Conservation (phyloP, 2,113 vertebrate species). For the Prinia subflava region DNA sequence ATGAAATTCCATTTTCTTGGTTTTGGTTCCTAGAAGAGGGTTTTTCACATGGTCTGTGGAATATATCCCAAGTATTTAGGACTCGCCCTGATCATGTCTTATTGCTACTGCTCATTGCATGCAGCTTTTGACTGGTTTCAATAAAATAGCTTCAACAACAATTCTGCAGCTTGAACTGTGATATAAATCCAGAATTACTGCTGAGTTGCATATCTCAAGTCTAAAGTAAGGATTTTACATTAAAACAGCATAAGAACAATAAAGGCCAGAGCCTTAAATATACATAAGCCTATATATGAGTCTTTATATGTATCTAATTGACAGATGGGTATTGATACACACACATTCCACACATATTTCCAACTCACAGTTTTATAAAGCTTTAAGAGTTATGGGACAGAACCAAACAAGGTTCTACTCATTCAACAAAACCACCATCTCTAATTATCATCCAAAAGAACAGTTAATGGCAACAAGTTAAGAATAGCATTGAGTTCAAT, state of each 20-base stretch:
- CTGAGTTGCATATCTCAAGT: neutral
- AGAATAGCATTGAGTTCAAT: neutral
- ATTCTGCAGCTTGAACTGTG: neutral
- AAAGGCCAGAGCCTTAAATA: neutral
- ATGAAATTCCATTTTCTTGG: neutral
- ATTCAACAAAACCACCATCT: neutral
- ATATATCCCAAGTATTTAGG: neutral
- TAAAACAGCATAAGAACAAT: neutral
- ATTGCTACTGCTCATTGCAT: neutral
- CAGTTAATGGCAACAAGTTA: neutral
- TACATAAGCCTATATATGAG: neutral
- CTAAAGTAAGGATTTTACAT: neutral
- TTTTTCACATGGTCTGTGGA: neutral
- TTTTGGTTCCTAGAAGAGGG: neutral
- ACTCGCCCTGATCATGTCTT: neutral
- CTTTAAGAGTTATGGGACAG: neutral
- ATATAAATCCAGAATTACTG: neutral
- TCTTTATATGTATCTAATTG: neutral
- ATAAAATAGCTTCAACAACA: neutral
- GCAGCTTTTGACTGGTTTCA: neutral
- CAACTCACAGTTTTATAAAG: neutral
- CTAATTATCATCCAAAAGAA: neutral
- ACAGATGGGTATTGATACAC: fast-evolving
- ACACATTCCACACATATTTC: neutral
- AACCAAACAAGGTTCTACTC: neutral